Evolutionary conservation across 1,140 invertebrate species (phyloP).

Genomic region (Chironomus striatipennis): DNA sequence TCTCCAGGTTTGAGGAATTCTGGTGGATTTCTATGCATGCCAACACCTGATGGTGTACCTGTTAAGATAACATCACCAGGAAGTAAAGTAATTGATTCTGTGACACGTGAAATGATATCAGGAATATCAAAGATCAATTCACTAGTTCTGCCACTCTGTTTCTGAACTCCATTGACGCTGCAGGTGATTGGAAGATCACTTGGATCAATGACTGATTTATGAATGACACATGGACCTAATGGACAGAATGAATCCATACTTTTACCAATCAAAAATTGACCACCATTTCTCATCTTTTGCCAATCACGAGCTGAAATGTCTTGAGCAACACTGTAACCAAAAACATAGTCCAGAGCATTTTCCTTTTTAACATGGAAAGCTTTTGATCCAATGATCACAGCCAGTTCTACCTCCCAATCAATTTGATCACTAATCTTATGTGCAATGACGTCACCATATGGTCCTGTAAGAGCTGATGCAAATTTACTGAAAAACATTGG

Average conservation of each 20-base stretch:
- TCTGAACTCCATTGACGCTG: conserved; percentile 66
- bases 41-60: conserved; percentile 83
- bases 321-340: conserved; percentile 80
- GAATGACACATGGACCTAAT: conserved; percentile 67
- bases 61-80: conserved; percentile 84
- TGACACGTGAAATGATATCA: conserved; percentile 67
- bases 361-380: conserved; percentile 58
- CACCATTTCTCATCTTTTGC: conserved; percentile 74
- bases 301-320: conserved; percentile 74
- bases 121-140: conserved; percentile 75
- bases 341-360: conserved; percentile 67
- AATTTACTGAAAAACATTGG: conserved; percentile 78
- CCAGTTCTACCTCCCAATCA: conserved; percentile 85
- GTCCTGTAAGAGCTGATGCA: conserved; percentile 66
- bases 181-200: conserved; percentile 63
- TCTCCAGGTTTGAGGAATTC: conserved; percentile 75
- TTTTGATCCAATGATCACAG: conserved; percentile 74
- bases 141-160: conserved; percentile 72
- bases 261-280: conserved; percentile 79
- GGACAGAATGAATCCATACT: conserved; percentile 85
- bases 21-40: conserved; percentile 66
- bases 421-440: conserved; percentile 62
- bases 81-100: conserved; percentile 68
- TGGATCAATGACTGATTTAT: conserved; percentile 64
- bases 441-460: conserved; percentile 58